A percentile compares a stretch with the other conserved stretches of the same genome.
Conservation (phyloP, 2,797 vertebrate species). For the Discoglossus pictus region DNA sequence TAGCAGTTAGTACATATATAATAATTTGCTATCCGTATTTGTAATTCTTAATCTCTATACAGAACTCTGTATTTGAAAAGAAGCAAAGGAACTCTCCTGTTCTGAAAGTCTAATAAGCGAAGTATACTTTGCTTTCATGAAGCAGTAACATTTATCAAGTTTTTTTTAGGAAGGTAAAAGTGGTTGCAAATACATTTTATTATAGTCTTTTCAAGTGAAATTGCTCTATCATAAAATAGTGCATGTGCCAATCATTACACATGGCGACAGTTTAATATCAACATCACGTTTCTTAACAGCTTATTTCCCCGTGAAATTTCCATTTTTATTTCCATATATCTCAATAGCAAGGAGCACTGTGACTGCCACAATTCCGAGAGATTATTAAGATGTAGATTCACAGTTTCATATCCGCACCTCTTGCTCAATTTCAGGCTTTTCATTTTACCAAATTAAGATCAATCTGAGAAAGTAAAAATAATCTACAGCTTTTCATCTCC, state of each 20-base stretch:
- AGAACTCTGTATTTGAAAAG: constrained; percentile 9
- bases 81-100: constrained; percentile 3
- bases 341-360: constrained; percentile 18
- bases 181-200: constrained; percentile 39
- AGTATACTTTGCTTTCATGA: constrained; percentile 27
- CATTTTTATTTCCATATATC: constrained; percentile 40
- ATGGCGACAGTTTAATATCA: constrained; percentile 47
- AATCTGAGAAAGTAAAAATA: no score
- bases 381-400: constrained; percentile 24
- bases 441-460: neutral
- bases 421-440: neutral
- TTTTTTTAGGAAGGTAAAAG: constrained; percentile 41
- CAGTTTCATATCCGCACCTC: constrained; percentile 5
- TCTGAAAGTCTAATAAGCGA: constrained; percentile 12
- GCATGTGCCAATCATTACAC: constrained; percentile 40
- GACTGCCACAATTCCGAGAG: constrained; percentile 22
- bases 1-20: no score
- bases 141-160: constrained; percentile 34
- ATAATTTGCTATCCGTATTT: neutral
- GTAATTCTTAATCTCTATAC: constrained; percentile 24
- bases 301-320: constrained; percentile 28
- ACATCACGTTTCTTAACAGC: constrained; percentile 45
- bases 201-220: constrained; percentile 44
- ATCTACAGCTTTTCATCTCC: no score
- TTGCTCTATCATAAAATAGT: constrained; percentile 37